Conservation (phyloP, 2,797 vertebrate genomes). For the Anguilla anguilla region DNA sequence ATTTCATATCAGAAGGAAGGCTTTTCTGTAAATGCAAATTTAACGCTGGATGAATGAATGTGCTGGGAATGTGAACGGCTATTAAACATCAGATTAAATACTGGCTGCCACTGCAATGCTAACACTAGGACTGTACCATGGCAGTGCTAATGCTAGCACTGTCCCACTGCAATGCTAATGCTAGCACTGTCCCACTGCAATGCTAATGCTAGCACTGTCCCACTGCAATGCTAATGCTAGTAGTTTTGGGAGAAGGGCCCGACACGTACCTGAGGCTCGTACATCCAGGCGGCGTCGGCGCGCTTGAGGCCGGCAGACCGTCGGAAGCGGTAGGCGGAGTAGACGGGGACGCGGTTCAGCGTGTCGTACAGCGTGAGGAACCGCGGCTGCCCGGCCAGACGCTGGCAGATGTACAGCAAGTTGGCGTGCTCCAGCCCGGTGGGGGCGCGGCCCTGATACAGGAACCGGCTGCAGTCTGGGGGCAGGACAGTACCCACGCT, state of each 20-base stretch:
- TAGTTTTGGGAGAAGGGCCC: background rate
- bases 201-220: background rate
- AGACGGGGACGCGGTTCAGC: constrained; percentile 48
- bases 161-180: background rate
- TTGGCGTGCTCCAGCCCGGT: constrained; percentile 66
- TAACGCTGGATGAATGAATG: background rate
- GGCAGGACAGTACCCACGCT: constrained; percentile 69
- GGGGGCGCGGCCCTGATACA: constrained; percentile 75
- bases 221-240: background rate
- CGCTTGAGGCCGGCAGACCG: constrained; percentile 44
- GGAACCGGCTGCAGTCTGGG: constrained; percentile 79
- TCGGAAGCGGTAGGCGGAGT: constrained; percentile 52
- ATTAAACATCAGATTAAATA: background rate
- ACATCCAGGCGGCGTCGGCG: constrained; percentile 50
- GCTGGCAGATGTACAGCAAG: constrained; percentile 79
- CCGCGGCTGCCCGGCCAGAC: constrained; percentile 70
- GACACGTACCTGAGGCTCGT: constrained; percentile 44
- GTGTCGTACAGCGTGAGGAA: constrained; percentile 82
- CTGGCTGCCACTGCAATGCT: background rate
- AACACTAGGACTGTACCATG: background rate
- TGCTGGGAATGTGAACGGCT: background rate
- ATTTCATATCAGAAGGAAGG: background rate
- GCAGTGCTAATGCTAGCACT: background rate
- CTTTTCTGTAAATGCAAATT: background rate
- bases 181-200: background rate